Evolutionary conservation across 1,140 invertebrate species (phyloP).

Genomic region (Drosophila ambigua): DNA sequence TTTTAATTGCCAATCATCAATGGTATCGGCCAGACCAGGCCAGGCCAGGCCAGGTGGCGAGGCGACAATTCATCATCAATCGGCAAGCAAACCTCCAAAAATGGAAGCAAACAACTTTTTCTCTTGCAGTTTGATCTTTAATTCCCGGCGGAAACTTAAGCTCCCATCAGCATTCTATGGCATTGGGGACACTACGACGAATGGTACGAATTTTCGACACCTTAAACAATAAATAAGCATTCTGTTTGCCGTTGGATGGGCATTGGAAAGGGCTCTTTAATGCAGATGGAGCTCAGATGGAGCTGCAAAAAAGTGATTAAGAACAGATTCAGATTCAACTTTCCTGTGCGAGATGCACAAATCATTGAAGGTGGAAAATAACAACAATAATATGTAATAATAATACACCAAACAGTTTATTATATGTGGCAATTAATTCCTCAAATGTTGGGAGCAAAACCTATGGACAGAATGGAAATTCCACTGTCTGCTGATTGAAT

Average conservation of each 20-base stretch:
- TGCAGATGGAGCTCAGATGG: too few species aligned
- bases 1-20: slow-evolving; percentile 73
- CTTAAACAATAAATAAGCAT: too few species aligned
- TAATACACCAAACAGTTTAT: slow-evolving; percentile 6
- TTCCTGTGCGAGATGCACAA: slow-evolving; percentile 13
- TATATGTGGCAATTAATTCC: slow-evolving; percentile 15
- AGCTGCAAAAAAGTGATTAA: too few species aligned
- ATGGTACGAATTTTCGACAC: too few species aligned
- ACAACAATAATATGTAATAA: background rate
- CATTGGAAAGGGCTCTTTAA: too few species aligned
- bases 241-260: too few species aligned
- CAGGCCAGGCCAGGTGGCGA: background rate
- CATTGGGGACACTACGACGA: background rate
- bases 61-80: background rate
- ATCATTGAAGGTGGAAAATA: slow-evolving; percentile 22
- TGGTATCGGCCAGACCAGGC: background rate
- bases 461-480: slow-evolving; percentile 29
- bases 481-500: slow-evolving; percentile 35
- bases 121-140: background rate
- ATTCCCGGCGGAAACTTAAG: slow-evolving; percentile 1
- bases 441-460: slow-evolving; percentile 2
- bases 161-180: background rate
- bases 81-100: too few species aligned
- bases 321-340: too few species aligned
- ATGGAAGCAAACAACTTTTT: too few species aligned